Evolutionary conservation across 1,140 invertebrate genomes (phyloP).

Genomic region (Cepaea nemoralis): DNA sequence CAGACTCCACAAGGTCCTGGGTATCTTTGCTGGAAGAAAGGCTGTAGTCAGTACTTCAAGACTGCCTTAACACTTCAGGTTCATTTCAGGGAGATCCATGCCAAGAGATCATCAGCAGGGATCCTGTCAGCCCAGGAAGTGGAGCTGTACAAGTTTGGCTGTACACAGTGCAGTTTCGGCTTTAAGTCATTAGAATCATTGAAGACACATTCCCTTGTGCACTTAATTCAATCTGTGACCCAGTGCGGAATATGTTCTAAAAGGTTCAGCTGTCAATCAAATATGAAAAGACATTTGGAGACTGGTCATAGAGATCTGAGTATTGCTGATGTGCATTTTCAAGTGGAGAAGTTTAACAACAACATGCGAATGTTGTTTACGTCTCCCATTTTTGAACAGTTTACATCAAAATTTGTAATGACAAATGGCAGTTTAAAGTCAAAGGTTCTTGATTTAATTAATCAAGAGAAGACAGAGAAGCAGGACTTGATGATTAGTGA

Average conservation of each 20-base stretch:
- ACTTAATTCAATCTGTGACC: constrained; percentile 92
- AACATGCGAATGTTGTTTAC: constrained; percentile 37
- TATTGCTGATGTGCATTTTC: constrained; percentile 79
- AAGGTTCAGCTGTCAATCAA: constrained; percentile 90
- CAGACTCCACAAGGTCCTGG: constrained; percentile 85
- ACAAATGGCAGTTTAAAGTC: background rate
- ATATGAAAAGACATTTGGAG: constrained; percentile 92
- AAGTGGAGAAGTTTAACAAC: constrained; percentile 48
- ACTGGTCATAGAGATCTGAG: constrained; percentile 85
- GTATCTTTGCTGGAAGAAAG: constrained; percentile 91
- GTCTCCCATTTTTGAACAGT: background rate
- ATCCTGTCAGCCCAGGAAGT: constrained; percentile 78
- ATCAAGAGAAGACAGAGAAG: background rate
- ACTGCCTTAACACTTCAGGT: constrained; percentile 83
- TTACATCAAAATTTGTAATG: background rate
- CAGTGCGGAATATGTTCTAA: constrained; percentile 92
- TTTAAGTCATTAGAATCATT: constrained; percentile 96
- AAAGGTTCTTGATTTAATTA: background rate
- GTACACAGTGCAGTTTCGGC: constrained; percentile 86
- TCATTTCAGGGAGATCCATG: constrained; percentile 85
- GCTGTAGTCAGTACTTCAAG: constrained; percentile 87
- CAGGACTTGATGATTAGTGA: background rate
- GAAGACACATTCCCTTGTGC: constrained; percentile 93
- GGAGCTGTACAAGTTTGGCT: background rate
- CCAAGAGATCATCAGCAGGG: constrained; percentile 68